A percentile compares a stretch with the other conserved stretches of the same genome.
phyloP scores from a whole-genome alignment of 2,113 vertebrate species.

The Lepidothrix coronata region DNA sequence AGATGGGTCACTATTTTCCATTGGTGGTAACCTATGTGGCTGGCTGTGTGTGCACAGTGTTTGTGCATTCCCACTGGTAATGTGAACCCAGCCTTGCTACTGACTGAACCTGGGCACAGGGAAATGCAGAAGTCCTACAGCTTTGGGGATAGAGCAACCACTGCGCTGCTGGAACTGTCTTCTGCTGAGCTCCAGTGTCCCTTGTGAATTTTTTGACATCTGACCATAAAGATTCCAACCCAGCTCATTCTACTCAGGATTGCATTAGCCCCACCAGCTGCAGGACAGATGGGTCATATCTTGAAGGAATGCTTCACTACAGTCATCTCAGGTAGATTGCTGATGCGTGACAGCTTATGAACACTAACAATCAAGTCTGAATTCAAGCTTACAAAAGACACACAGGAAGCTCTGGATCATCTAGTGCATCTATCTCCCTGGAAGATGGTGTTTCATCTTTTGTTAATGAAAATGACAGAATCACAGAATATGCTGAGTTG shows the following conservation, averaged over 20 bases:
- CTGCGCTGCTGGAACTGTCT: neutral
- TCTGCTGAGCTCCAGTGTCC: neutral
- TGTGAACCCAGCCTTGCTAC: neutral
- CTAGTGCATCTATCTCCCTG: neutral
- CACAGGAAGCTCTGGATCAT: neutral
- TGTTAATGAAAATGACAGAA: neutral
- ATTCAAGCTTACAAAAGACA: neutral
- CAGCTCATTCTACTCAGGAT: neutral
- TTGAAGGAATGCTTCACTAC: neutral
- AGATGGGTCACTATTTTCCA: neutral
- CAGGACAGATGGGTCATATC: neutral
- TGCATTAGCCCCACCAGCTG: accelerated
- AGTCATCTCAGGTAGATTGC: neutral
- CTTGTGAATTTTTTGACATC: neutral
- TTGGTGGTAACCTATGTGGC: neutral
- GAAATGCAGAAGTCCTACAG: neutral
- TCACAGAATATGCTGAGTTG: neutral
- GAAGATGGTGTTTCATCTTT: neutral
- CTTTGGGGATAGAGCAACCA: neutral
- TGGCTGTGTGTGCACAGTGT: neutral
- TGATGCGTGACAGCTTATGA: neutral
- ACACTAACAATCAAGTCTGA: neutral
- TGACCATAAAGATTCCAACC: neutral
- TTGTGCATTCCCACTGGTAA: accelerated
- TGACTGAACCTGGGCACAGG: neutral